Percentiles rank a stretch among this genome's conserved stretches.
phyloP scores from a whole-genome alignment of 2,888 invertebrate species.

The Tanypteryx hageni region DNA sequence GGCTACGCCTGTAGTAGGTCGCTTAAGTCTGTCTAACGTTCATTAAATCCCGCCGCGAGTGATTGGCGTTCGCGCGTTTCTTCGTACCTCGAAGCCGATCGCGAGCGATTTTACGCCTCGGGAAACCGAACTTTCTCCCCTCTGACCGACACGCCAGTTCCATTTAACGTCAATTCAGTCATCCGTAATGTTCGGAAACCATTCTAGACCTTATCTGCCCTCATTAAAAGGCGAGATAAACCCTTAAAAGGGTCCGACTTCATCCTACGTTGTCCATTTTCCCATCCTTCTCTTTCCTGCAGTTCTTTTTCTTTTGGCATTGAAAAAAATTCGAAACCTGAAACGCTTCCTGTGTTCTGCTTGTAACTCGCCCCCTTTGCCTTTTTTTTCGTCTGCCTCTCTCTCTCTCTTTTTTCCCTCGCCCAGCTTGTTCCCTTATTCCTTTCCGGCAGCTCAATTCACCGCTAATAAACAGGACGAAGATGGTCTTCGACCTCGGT shows the following conservation, averaged over 20 bases:
- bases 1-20: not conserved
- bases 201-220: not conserved
- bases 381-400: not conserved
- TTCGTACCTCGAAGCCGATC: not conserved
- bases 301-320: not conserved
- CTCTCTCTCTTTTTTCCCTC: not conserved
- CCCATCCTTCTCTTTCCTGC: not conserved
- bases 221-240: slow-evolving; percentile 16
- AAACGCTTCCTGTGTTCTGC: slow-evolving; percentile 35
- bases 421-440: not conserved
- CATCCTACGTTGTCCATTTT: not conserved
- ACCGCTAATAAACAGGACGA: slow-evolving; percentile 19
- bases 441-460: slow-evolving; percentile 27
- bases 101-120: slow-evolving; percentile 16
- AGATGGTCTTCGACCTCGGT: slow-evolving; percentile 19
- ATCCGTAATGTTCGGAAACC: not conserved
- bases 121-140: slow-evolving; percentile 4
- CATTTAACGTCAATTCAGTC: not conserved
- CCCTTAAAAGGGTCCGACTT: no score
- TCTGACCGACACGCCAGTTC: not conserved
- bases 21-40: slow-evolving; percentile 5
- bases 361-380: not conserved
- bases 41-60: not conserved
- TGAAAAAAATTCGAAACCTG: slow-evolving; percentile 14
- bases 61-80: not conserved